Base-by-base conservation (phyloP, 2,113 vertebrate genomes). In the Ophiodon elongatus region DNA sequence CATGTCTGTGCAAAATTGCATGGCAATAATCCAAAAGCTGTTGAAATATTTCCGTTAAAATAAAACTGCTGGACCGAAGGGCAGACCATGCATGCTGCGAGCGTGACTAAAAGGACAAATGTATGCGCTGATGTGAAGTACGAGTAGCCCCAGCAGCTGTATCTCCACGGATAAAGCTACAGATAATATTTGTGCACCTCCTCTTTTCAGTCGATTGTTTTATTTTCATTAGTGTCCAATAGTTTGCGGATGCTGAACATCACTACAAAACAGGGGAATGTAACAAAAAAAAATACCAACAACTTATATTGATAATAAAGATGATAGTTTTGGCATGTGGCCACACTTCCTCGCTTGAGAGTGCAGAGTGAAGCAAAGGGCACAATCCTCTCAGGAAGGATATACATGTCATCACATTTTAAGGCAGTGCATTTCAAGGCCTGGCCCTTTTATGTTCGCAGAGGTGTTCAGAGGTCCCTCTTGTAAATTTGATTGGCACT, bases 331-430 rank as follows among this genome's bases (percentile, higher is more conserved):
- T 67, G 73, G 73, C 47, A 56, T 57, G 57, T 21, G 63, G 82
- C 79, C 72, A 39, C 52, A 57, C 81, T 80, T 80, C 84, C 65
- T 79, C 69, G 64, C 57, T 54, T 21, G 62, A 82, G 67, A 72
- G 63, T 2, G 2, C 31, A 72, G 25, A 76, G 52, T 69, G 52
- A 76, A 73, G 82, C 72, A 90, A 91, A 82, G 35, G 41, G 62
- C 39, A 47, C 62, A 76, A 71, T 86, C 82, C 88, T 79, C 87
- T 25, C 17, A 43, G 85, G 82, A 82, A 86, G 86, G 78, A 90
- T 91, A 85, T 82, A 90, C 73, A 88, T 84, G 86, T 92, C 86
- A 75, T 86, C 73, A 52, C n/a, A 66, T 89, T 89, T 89, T 84
- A 82, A 83, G 45, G 77, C 27, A 67, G 39, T 79, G 54, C 45